Conservation (phyloP, 2,113 vertebrate species). For the Megaceryle torquata region DNA sequence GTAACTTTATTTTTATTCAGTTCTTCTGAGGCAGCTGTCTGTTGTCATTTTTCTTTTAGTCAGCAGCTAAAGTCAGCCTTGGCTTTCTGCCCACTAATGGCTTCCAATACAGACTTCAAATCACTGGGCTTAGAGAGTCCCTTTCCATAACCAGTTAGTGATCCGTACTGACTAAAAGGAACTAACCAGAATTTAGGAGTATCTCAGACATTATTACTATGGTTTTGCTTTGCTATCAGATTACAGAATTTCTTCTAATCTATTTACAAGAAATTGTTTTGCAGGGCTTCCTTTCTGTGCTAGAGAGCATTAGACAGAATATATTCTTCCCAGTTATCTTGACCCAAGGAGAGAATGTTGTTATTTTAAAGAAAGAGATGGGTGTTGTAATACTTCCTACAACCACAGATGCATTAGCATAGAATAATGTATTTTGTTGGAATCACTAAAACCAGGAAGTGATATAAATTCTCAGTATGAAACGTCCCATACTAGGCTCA, state of each 20-base stretch:
- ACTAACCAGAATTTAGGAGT: background rate
- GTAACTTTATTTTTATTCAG: background rate
- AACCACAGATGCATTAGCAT: background rate
- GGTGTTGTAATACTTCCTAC: background rate
- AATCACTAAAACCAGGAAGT: background rate
- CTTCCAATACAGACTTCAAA: background rate
- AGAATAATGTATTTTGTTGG: background rate
- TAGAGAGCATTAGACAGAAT: background rate
- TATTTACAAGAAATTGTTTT: background rate
- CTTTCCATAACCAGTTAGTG: background rate
- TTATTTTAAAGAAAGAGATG: background rate
- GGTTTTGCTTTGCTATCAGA: background rate
- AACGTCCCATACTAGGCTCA: background rate
- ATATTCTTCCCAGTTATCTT: background rate
- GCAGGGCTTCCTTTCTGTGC: background rate
- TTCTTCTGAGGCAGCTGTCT: background rate
- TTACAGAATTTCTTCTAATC: background rate
- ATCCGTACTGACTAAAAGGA: background rate
- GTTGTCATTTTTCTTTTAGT: background rate
- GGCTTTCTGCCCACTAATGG: background rate
- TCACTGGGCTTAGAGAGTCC: background rate
- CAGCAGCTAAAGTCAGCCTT: background rate
- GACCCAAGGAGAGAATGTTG: background rate
- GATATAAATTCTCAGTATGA: background rate
- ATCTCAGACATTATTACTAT: background rate